These are phyloP conservation scores for Agrotis ipsilon DNA, from an alignment of 2,888 invertebrate species.

Conservation along the genomic window DNA sequence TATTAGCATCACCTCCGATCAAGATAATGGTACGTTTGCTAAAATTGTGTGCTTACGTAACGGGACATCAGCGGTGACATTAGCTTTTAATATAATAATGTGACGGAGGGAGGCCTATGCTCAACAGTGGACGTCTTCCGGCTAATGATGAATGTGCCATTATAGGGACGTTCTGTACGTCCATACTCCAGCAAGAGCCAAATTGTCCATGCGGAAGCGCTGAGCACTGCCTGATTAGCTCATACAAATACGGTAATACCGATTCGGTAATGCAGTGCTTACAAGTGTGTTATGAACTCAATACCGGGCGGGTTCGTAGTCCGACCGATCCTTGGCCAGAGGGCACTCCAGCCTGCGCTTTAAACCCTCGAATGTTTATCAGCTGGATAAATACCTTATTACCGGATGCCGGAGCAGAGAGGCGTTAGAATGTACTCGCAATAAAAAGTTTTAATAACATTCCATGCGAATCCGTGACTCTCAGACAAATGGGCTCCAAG, in stretches of 20 bases:
- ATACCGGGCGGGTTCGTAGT: conserved; percentile 35
- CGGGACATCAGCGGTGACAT: too few relatives aligned
- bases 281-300: neutral
- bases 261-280: too few relatives aligned
- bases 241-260: neutral
- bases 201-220: too few relatives aligned
- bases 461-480: conserved; percentile 53
- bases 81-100: too few relatives aligned
- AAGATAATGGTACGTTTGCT: too few relatives aligned
- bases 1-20: neutral
- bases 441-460: conserved; percentile 63
- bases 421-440: conserved; percentile 52
- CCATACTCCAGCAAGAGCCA: too few relatives aligned
- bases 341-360: conserved; percentile 62
- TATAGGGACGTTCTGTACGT: too few relatives aligned
- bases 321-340: conserved; percentile 66
- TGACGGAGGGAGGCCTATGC: too few relatives aligned
- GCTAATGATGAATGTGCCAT: too few relatives aligned
- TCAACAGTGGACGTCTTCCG: too few relatives aligned
- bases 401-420: conserved; percentile 46
- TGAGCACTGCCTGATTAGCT: too few relatives aligned
- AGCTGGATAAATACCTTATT: conserved; percentile 52
- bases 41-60: too few relatives aligned
- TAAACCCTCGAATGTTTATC: conserved; percentile 63
- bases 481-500: conserved; percentile 47